Base-by-base conservation (phyloP, 2,888 invertebrate species). In the Pheosia gnoma region DNA sequence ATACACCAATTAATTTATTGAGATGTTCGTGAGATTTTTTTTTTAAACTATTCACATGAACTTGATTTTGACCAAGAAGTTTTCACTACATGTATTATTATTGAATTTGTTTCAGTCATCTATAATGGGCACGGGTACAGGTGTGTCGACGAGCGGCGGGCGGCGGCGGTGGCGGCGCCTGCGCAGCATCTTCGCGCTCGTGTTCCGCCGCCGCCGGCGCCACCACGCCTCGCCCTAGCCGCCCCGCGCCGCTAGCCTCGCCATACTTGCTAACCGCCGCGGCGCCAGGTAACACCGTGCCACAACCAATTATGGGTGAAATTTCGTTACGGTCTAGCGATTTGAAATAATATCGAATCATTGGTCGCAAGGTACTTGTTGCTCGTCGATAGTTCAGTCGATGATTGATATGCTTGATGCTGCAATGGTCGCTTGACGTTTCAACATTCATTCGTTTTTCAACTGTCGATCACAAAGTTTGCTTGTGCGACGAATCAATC, bases 81-180 rank as follows among this genome's bases (percentile, higher is more conserved):
- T 25, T 25, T 25, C 25, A 25, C 25, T 25, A 25, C 25, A 25
- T 25, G 25, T 25, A 1, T 25, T 25, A 1, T 25, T 25, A 25
- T 25, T 25, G 13, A 43, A 63, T 56, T 63, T n/a, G 41, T 69
- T 79, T 0, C 78, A 94, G 94, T 89, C 94, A 5, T 91, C 94
- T 39, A 85, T 95, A 60, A 72, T 90, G 80, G 94, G 94, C 65
- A 93, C 92, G 57, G 91, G 94, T 45, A 76, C 92, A 57, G 91
- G 94, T 47, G 77, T 87, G 52, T 83, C 93, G 58, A 83, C 90
- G 57, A 88, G 94, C 66, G 94, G 86, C 59, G 96, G 96, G 58
- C 95, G 97, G 67, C 96, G 97, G 70, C 96, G 97, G 68, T 97
- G 97, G 97, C 96, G 97, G 90, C 95, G 97, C 25, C 93, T 97